phyloP scores from a whole-genome alignment of 2,113 vertebrate genomes.

The Trichomycterus rosablanca region DNA sequence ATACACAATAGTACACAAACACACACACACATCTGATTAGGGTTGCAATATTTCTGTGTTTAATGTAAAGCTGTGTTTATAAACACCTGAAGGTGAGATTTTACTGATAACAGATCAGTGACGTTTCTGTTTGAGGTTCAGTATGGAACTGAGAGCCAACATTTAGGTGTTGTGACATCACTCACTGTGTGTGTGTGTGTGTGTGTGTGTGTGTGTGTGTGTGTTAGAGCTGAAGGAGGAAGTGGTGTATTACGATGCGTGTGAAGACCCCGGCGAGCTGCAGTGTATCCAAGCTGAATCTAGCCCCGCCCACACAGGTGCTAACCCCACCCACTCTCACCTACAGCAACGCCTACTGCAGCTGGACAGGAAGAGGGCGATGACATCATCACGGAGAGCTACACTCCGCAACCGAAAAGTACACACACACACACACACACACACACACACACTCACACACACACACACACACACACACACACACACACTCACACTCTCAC shows the following conservation, averaged over 20 bases:
- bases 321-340: slow-evolving; percentile 50
- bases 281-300: slow-evolving; percentile 55
- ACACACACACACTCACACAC: neutral
- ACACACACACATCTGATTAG: too few species aligned
- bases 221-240: slow-evolving; percentile 88
- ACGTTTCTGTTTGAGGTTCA: too few species aligned
- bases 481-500: neutral
- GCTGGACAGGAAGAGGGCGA: slow-evolving; percentile 80
- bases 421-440: neutral
- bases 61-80: too few species aligned
- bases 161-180: too few species aligned
- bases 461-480: too few species aligned
- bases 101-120: too few species aligned
- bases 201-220: slow-evolving; percentile 47
- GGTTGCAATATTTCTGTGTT: too few species aligned
- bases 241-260: slow-evolving; percentile 93
- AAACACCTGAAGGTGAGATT: too few species aligned
- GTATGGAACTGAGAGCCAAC: too few species aligned
- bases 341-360: slow-evolving; percentile 71
- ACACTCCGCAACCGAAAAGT: slow-evolving; percentile 82
- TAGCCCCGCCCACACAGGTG: slow-evolving; percentile 44
- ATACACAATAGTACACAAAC: too few species aligned
- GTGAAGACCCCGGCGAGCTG: slow-evolving; percentile 85
- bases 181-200: slow-evolving; percentile 6
- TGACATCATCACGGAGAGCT: slow-evolving; percentile 80